Base-by-base conservation (phyloP, 2,888 invertebrate species). In the Dynastes maya region DNA sequence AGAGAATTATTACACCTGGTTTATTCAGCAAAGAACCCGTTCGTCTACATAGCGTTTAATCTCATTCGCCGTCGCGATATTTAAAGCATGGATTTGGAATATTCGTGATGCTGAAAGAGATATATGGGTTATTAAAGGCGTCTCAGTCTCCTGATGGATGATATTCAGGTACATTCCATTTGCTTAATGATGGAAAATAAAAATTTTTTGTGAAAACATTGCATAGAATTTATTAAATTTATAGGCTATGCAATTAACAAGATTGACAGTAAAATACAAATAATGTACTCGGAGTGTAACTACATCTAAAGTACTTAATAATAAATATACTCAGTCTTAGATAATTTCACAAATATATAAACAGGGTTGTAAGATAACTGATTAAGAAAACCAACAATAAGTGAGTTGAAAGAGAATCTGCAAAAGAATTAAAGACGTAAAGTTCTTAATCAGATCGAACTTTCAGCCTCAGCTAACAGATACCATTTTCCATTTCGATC, bases 21-120 rank as follows among this genome's bases (percentile, higher is more conserved):
- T 84, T 86, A 88, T 87, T 88, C 88, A 88, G 89, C 89, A 89
- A 88, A 87, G 86, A 85, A 77, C 77, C 82, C 82, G 83, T 83
- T 84, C 83, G 84, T 49, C 68, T 84, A 84, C 83, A 83, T 84
- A 85, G 84, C 85, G 83, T 83, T 83, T 84, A 84, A 84, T 84
- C 83, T 83, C 82, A 84, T 84, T 84, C 77, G 63, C 27, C 68
- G 71, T 45, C 68, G 61, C 77, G 63, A 77, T 77, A 77, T 77
- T 55, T 45, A 45, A 68, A 68, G 68, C 68, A 27, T 68, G 68
- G 49, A 68, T 68, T 68, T 68, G 68, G 49, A 68, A 68, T 68
- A 27, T 68, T 49, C 68, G 68, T 68, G 68, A 68, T 68, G 68
- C 13, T 45, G 68, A 68, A 68, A 68, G 68, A 68, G 49, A 68